Conservation (phyloP, 1,140 invertebrate genomes). For the Amphibalanus amphitrite region DNA sequence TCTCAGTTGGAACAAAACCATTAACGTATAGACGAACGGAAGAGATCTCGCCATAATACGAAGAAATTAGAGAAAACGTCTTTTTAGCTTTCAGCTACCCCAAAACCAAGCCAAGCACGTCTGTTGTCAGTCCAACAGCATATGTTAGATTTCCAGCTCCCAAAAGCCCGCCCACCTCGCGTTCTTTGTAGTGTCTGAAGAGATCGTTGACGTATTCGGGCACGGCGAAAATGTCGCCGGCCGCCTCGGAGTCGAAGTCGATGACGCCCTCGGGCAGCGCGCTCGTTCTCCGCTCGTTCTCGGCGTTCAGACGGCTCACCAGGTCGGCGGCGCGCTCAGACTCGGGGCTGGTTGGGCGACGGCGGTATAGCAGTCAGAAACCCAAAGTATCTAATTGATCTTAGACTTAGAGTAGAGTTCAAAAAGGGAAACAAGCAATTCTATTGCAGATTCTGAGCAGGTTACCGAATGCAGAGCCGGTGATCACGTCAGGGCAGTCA, state of each 20-base stretch:
- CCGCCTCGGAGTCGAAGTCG: constrained; percentile 76
- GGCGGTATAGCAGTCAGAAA: background rate
- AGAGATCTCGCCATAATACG: background rate
- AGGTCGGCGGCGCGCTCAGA: background rate
- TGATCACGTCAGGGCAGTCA: no score
- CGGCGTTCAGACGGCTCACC: constrained; percentile 6
- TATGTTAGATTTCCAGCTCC: no score
- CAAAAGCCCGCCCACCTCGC: constrained; percentile 52
- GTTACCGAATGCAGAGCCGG: no score
- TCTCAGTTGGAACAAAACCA: constrained; percentile 13
- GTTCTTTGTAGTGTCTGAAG: constrained; percentile 73
- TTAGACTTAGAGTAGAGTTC: background rate
- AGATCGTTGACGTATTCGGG: constrained; percentile 85
- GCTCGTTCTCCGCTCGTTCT: constrained; percentile 11
- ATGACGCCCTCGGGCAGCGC: constrained; percentile 36
- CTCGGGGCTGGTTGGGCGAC: background rate
- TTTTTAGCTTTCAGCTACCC: no score
- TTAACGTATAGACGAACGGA: background rate
- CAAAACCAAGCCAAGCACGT: no score
- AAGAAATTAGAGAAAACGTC: no score
- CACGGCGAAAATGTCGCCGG: constrained; percentile 63
- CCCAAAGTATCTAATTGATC: background rate
- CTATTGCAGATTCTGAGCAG: background rate
- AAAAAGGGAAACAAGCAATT: background rate
- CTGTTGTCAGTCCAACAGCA: no score